These are phyloP conservation scores for Eucriotettix oculatus DNA, from an alignment of 2,888 invertebrate genomes.

Conservation along the genomic window DNA sequence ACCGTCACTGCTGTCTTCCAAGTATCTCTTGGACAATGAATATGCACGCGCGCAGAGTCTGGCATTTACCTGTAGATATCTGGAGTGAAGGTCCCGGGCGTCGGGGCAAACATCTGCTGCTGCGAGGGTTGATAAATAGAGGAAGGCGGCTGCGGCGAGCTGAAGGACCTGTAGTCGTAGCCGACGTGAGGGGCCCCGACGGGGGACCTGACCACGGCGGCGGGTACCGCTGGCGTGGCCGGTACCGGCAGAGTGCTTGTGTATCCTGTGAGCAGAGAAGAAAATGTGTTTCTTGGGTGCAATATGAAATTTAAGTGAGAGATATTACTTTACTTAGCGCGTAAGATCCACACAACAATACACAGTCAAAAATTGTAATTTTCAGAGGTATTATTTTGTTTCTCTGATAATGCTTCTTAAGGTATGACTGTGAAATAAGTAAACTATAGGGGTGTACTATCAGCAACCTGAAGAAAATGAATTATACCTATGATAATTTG, in stretches of 20 bases:
- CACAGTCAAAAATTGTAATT: too few species aligned
- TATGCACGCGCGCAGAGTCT: too few species aligned
- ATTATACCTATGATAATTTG: too few species aligned
- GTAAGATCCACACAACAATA: background rate
- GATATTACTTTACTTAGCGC: background rate
- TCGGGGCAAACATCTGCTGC: constrained; percentile 22
- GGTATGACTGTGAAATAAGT: too few species aligned
- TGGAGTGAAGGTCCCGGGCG: constrained; percentile 19
- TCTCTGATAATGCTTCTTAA: too few species aligned
- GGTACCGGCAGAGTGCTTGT: constrained; percentile 3
- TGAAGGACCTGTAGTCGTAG: constrained; percentile 9
- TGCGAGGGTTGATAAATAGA: constrained; percentile 19
- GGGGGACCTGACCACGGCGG: constrained; percentile 7
- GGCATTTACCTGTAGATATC: constrained; percentile 20
- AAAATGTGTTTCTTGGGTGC: background rate
- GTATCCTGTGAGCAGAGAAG: constrained; percentile 4
- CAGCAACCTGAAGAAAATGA: too few species aligned
- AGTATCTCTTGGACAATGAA: background rate
- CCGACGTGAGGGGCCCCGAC: constrained; percentile 10
- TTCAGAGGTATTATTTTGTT: too few species aligned
- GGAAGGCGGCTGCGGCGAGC: constrained; percentile 1
- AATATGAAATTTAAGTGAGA: background rate
- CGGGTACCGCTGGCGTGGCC: constrained; percentile 9
- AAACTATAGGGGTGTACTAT: too few species aligned
- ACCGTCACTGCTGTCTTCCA: background rate